Percentiles rank a stretch among this genome's conserved stretches.
Evolutionary conservation across 2,797 vertebrate species (phyloP).

Genomic region (Cygnus olor): DNA sequence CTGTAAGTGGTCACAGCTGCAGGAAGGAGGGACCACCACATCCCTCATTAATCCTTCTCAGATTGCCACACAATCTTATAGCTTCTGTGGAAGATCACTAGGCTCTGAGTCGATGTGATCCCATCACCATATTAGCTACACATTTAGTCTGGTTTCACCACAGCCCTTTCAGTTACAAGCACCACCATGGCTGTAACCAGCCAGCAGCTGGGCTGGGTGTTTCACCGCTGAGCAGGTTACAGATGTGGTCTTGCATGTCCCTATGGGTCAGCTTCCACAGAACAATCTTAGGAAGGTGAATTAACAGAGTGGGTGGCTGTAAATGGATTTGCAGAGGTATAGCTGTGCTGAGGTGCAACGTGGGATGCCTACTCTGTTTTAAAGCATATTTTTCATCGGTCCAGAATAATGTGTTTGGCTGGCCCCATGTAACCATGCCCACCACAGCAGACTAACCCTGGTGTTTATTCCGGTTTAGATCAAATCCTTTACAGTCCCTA

Average conservation of each 20-base stretch:
- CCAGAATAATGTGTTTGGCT: fast-evolving
- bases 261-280: fast-evolving
- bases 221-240: neutral
- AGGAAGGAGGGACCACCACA: neutral
- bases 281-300: neutral
- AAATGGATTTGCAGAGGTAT: neutral
- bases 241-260: fast-evolving
- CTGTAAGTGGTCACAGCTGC: neutral
- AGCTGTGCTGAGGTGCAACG: neutral
- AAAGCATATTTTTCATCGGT: neutral
- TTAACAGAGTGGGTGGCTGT: neutral
- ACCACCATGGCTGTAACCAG: fast-evolving
- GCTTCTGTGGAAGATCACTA: neutral
- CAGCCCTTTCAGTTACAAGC: neutral
- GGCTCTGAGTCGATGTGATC: neutral
- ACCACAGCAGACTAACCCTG: neutral
- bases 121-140: fast-evolving
- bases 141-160: neutral
- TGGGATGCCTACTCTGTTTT: neutral
- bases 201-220: neutral
- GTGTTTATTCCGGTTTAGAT: neutral
- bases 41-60: neutral
- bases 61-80: fast-evolving
- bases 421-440: fast-evolving
- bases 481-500: neutral